Percentiles rank a stretch among this genome's conserved stretches.
Evolutionary conservation across 2,113 vertebrate genomes (phyloP).

Genomic region (Cacatua alba): DNA sequence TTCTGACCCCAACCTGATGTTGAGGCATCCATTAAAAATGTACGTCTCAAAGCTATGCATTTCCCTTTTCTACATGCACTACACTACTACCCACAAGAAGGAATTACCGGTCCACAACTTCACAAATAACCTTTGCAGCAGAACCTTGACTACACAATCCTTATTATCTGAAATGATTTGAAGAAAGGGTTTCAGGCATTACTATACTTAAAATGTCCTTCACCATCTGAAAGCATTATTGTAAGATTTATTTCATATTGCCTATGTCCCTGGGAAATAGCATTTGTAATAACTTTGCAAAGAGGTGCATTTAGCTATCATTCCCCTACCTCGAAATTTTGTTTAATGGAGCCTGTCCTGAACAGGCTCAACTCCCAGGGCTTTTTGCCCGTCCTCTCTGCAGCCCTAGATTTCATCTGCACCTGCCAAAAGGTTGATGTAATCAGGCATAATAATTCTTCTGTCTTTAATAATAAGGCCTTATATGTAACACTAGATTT

Average conservation of each 20-base stretch:
- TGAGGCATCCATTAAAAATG: neutral
- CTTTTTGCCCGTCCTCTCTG: constrained; percentile 2
- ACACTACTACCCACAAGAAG: neutral
- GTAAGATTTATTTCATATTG: neutral
- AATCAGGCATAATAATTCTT: neutral
- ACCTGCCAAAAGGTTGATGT: neutral
- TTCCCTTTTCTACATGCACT: neutral
- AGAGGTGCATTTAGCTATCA: neutral
- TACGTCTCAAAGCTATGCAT: neutral
- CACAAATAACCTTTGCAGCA: neutral
- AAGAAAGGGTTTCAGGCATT: neutral
- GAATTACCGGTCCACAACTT: neutral
- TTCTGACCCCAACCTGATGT: neutral
- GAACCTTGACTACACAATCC: neutral
- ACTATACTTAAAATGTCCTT: neutral
- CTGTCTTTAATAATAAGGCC: neutral
- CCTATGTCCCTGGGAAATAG: neutral
- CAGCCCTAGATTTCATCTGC: neutral
- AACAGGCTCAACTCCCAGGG: neutral
- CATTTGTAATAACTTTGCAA: neutral
- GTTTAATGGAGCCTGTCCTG: constrained; percentile 34
- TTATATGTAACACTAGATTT: neutral
- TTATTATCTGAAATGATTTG: neutral
- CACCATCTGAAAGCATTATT: neutral
- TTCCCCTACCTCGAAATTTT: neutral